Evolutionary conservation across 92 coral and sea anemone species (phyloP), one percentile per base, ranked within the genome.

Genomic region (Porites rus): DNA sequence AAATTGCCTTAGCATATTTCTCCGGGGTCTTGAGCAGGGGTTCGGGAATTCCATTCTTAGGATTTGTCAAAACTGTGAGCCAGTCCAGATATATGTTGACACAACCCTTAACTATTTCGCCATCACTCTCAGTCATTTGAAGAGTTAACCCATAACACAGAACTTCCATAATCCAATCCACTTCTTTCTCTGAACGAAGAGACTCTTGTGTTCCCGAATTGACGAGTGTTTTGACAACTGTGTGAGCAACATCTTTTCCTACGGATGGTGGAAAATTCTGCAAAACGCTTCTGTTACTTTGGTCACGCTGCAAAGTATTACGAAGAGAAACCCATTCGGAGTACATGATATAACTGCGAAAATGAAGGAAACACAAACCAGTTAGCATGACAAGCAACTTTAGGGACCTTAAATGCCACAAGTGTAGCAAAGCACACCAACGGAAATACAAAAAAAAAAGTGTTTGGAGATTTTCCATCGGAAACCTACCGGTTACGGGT

Each of bases 321-420:
- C 97, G 92, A 21, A 97, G 82, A 10, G 99, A 97, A 66, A 97
- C 98, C 99, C 99, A 97, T 91, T 97, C 99, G 1, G 99, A 97
- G 79, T 97, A 97, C 99, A 97, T 97, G 68, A 73, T 62, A 62
- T 20, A 28, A 31, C 74, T 84, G 74, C 46, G n/a, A 19, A 12
- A 25, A 25, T 13, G 50, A 82, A 66, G 17, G 51, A 62, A 76
- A 25, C 28, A 25, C 28, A 25, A 25, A 25, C 28, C 28, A 25
- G 28, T 25, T 25, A 25, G 28, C 56, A 19, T 77, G 28, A 25
- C 28, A 25, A 25, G 28, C 28, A 25, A 25, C 28, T 25, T 25
- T 25, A 25, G 28, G 28, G 68, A 77, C 31, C 54, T 14, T 52
- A 28, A 54, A 3, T 8, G 25, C 8, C 7, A 38, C 10, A 2